Conservation (phyloP, 2,888 invertebrate genomes). For the Cabera pusaria region DNA sequence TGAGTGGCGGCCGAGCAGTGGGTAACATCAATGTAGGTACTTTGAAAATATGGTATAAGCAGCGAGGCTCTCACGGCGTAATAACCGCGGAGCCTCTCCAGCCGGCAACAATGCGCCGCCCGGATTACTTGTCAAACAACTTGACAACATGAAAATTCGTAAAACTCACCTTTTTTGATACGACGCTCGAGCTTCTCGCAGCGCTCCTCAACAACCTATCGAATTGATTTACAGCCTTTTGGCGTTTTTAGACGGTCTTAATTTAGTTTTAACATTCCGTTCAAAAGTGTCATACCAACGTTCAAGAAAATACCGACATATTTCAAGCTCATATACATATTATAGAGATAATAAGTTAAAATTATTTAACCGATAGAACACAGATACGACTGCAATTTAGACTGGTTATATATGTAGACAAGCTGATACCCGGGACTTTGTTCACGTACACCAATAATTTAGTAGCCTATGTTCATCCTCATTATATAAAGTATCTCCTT, state of each 20-base stretch:
- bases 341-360: no score
- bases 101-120: conserved; percentile 49
- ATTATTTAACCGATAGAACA: no score
- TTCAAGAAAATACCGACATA: no score
- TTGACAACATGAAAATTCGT: conserved; percentile 64
- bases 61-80: conserved; percentile 49
- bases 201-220: conserved; percentile 40
- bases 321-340: no score
- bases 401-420: no score
- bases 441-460: no score
- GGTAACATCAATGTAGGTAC: conserved; percentile 33
- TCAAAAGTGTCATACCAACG: no score
- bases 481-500: no score
- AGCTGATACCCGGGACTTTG: no score
- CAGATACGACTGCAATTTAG: no score
- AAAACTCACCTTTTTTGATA: conserved; percentile 60
- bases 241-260: conserved; percentile 35
- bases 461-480: no score
- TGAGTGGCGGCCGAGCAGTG: conserved; percentile 27
- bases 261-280: conserved; percentile 22
- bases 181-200: conserved; percentile 37
- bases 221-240: conserved; percentile 51
- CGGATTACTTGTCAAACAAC: conserved; percentile 69
- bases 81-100: conserved; percentile 55
- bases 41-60: conserved; percentile 43